Evolutionary conservation across 2,888 invertebrate genomes (phyloP).

Genomic region (Apotomis betuletana): DNA sequence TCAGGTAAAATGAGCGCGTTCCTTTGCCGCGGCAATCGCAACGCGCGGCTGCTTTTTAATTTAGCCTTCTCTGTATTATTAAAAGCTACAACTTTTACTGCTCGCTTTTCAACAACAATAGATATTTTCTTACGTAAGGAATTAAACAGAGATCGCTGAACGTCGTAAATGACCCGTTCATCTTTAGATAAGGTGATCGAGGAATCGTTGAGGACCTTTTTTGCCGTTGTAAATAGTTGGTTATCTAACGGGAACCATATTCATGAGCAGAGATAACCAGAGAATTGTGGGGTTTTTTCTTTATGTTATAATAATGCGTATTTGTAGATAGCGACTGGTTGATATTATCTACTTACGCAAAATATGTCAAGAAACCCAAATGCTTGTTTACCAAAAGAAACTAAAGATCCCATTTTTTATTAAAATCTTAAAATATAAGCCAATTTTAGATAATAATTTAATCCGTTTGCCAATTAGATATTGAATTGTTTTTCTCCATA

Average conservation of each 20-base stretch:
- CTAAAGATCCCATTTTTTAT: too few relatives aligned
- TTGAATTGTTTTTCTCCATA: too few relatives aligned
- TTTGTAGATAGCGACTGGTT: too few relatives aligned
- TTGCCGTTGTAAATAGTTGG: too few relatives aligned
- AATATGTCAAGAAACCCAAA: too few relatives aligned
- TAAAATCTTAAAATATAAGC: too few relatives aligned
- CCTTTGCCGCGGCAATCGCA: constrained; percentile 63
- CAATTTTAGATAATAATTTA: too few relatives aligned
- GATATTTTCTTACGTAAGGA: constrained; percentile 49
- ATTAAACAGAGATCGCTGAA: constrained; percentile 12
- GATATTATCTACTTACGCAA: too few relatives aligned
- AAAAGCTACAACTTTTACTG: constrained; percentile 68
- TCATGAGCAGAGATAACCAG: neutral
- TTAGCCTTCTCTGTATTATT: constrained; percentile 78
- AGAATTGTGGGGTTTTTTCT: too few relatives aligned
- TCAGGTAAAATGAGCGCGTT: constrained; percentile 58
- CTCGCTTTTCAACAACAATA: constrained; percentile 67
- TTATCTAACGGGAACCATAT: neutral
- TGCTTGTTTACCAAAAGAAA: too few relatives aligned
- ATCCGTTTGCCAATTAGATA: too few relatives aligned
- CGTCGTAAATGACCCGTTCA: constrained; percentile 16
- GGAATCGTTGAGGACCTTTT: neutral
- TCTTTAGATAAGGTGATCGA: neutral
- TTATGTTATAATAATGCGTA: too few relatives aligned
- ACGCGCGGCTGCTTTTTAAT: constrained; percentile 77